phyloP scores from a whole-genome alignment of 2,888 invertebrate genomes.

The Empis stercorea region DNA sequence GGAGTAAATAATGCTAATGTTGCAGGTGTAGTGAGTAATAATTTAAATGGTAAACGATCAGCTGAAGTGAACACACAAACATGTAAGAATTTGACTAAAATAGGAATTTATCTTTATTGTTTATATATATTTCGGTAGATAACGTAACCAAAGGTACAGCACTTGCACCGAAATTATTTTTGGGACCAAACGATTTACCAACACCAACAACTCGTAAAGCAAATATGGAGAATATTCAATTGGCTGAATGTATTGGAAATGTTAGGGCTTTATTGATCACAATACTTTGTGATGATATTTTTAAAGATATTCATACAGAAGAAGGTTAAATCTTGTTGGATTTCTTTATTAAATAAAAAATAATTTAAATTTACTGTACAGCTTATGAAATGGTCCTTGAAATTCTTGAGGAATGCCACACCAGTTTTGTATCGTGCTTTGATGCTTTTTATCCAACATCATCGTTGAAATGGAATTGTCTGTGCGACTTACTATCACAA shows the following conservation, averaged over 20 bases:
- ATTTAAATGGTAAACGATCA: slow-evolving; percentile 16
- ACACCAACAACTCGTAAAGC: slow-evolving; percentile 24
- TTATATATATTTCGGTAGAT: not conserved
- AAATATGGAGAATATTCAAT: slow-evolving; percentile 51
- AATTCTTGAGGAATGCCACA: slow-evolving; percentile 79
- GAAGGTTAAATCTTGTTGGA: slow-evolving; percentile 20
- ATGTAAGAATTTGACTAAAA: slow-evolving; percentile 6
- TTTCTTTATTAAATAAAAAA: slow-evolving; percentile 17
- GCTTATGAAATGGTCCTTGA: slow-evolving; percentile 52
- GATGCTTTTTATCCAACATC: slow-evolving; percentile 94
- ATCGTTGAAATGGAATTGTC: slow-evolving; percentile 80
- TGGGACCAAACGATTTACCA: slow-evolving; percentile 14
- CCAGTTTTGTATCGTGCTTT: slow-evolving; percentile 82
- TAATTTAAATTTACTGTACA: slow-evolving; percentile 7
- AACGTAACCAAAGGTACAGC: slow-evolving; percentile 12
- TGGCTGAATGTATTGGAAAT: slow-evolving; percentile 78
- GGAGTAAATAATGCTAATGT: slow-evolving; percentile 14
- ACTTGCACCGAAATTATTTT: slow-evolving; percentile 15
- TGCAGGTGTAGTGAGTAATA: slow-evolving; percentile 14
- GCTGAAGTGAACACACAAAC: slow-evolving; percentile 21
- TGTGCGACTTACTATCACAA: slow-evolving; percentile 69
- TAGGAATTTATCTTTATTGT: not conserved
- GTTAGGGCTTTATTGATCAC: slow-evolving; percentile 66
- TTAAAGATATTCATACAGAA: slow-evolving; percentile 32
- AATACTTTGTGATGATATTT: slow-evolving; percentile 63